phyloP scores from a whole-genome alignment of 2,113 vertebrate genomes.

The Peromyscus californicus region DNA sequence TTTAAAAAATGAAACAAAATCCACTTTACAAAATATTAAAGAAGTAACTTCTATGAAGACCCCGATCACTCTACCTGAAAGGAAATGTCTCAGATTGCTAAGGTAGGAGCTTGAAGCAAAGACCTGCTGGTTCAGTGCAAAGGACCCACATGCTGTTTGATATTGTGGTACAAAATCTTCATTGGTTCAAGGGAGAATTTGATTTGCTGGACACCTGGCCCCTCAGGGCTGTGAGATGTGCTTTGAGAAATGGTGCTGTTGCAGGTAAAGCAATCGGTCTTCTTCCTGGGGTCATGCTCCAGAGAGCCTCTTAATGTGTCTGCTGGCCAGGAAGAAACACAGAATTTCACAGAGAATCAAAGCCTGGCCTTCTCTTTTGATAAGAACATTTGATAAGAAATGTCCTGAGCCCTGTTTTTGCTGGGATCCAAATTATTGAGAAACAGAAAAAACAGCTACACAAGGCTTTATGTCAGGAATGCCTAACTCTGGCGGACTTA shows the following conservation, averaged over 20 bases:
- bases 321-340: not conserved
- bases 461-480: not conserved
- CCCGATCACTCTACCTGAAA: not conserved
- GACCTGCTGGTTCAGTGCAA: not conserved
- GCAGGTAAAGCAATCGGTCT: not conserved
- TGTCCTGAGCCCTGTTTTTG: not conserved
- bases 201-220: not conserved
- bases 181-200: not conserved
- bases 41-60: not conserved
- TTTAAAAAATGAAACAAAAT: not conserved
- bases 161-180: not conserved
- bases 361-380: not conserved
- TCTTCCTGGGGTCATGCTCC: not conserved
- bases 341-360: constrained; percentile 17
- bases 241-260: not conserved
- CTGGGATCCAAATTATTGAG: not conserved
- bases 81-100: not conserved
- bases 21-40: constrained; percentile 15
- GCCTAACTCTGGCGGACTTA: not conserved
- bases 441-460: constrained; percentile 9
- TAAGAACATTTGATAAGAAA: constrained; percentile 18
- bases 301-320: not conserved
- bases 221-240: not conserved
- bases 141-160: not conserved
- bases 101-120: not conserved